Base-by-base conservation (phyloP, 2,888 invertebrate species). In the Dolomedes plantarius region DNA sequence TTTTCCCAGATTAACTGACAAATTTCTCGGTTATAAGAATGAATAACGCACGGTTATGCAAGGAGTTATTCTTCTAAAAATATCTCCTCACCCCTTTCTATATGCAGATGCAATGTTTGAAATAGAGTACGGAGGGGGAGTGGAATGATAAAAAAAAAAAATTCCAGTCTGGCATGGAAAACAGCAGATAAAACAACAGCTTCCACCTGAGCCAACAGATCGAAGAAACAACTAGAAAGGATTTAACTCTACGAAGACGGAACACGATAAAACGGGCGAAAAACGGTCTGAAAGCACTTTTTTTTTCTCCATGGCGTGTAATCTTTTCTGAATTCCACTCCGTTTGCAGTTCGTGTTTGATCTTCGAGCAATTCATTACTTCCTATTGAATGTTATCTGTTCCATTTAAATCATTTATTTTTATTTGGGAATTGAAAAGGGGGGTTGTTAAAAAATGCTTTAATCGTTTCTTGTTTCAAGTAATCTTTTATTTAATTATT, bases 161-260 rank as follows among this genome's bases (percentile, higher is more conserved):
- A 3, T 7, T 32, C 71, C 36, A 23, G 50, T 41, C 36, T 65
- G 19, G 72, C 11, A 64, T 76, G 83, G 83, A 23, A 36, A 56
- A 64, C 7, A 32, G 74, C 62, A 86, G 78, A 86, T 79, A 79
- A 86, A 86, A 36, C 29, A n/a, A 16, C 23, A n/a, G 41, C 29
- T 68, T 69, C 77, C 77, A 73, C 77, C 83, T 83, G 83, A 83
- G 46, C 83, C 36, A 83, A 77, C 83, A 83, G 83, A 83, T 83
- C 83, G 76, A 83, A 83, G 76, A 72, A 72, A 75, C 62, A 64
- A 81, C 56, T 65, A 72, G 71, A 41, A 29, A 68, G 69, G 50
- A 41, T 39, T 65, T 76, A 50, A 41, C 23, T 56, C 56, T 23
- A n/a, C 56, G 23, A 56, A 11, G 56, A 56, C 23, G 19, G 56